Evolutionary conservation across 2,113 vertebrate genomes (phyloP).

Genomic region (Engystomops pustulosus): DNA sequence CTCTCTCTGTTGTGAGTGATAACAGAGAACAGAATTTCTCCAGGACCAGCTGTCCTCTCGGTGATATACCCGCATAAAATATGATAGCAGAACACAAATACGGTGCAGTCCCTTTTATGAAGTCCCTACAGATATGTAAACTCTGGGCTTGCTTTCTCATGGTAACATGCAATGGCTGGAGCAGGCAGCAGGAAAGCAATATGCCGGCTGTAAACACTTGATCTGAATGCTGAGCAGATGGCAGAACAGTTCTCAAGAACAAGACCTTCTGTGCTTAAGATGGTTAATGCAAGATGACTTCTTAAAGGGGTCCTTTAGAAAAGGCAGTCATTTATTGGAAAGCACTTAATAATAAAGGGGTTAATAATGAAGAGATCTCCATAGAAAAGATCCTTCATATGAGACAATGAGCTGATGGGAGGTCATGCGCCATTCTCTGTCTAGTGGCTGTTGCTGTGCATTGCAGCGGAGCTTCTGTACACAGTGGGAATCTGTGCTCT

Average conservation of each 20-base stretch:
- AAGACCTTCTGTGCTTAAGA: not conserved
- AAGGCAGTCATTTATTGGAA: not conserved
- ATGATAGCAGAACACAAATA: constrained; percentile 32
- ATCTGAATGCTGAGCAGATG: constrained; percentile 37
- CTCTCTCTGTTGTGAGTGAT: not conserved
- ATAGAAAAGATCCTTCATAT: too few relatives aligned
- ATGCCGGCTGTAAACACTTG: constrained; percentile 28
- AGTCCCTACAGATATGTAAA: constrained; percentile 46
- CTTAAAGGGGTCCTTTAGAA: not conserved
- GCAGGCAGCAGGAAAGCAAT: constrained; percentile 19
- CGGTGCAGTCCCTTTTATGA: constrained; percentile 35
- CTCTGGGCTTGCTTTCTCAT: constrained; percentile 37
- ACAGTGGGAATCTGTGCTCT: too few relatives aligned
- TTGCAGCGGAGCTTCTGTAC: too few relatives aligned
- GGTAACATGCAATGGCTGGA: constrained; percentile 29
- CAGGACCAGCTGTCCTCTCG: constrained; percentile 41
- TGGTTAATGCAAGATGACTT: not conserved
- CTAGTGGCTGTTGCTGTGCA: too few relatives aligned
- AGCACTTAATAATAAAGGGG: too few relatives aligned
- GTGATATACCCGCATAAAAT: constrained; percentile 44
- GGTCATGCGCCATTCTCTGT: too few relatives aligned
- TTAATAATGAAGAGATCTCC: too few relatives aligned
- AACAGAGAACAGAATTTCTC: constrained; percentile 29
- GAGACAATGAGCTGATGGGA: too few relatives aligned
- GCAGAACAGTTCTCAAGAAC: constrained; percentile 44